Base-by-base conservation (phyloP, 2,113 vertebrate genomes). In the Phylloscopus trochiloides region DNA sequence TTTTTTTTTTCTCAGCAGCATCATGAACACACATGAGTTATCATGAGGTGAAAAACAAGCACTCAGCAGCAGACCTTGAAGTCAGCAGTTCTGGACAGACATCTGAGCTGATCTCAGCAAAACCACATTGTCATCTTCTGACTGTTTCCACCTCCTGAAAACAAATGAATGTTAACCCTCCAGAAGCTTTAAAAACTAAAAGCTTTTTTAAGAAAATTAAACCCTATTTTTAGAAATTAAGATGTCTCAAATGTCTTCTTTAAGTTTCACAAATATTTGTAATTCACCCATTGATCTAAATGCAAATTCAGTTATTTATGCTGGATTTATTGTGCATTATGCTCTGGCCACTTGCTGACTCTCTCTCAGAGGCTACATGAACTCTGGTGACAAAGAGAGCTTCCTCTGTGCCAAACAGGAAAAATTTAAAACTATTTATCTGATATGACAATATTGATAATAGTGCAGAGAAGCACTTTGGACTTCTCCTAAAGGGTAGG, bases 41-140 rank as follows among this genome's bases (percentile, higher is more conserved):
- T 20, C 90, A 76, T 36, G 78, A 88, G 26, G 31, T 54, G 29
- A 70, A 88, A 94, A 88, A 21, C 81, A 59, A 43, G 68, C 79
- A 90, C 59, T 86, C 71, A 67, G 42, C 74, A 90, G 40, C 14
- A 36, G 34, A 70, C 22, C 50, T 75, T 47, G 20, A 83, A 90
- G 79, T 93, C 95, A 97, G 94, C 95, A 94, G 55, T 86, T 93
- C 86, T 86, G 83, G 47, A 74, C 55, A 83, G 67, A 77, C 50
- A 38, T 29, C 63, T 5, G 13, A 84, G 82, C 82, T 94, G 86
- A 93, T 45, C 79, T 96, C 88, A 94, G 88, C 75, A 86, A 88
- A 90, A 86, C 86, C 43, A 73, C 75, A 76, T 13, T 55, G 86
- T 80, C 4, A 0, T 71, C 75, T 90, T 88, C 86, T 70, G 58